Conservation (phyloP, 2,113 vertebrate genomes). For the Cyprinus carpio region DNA sequence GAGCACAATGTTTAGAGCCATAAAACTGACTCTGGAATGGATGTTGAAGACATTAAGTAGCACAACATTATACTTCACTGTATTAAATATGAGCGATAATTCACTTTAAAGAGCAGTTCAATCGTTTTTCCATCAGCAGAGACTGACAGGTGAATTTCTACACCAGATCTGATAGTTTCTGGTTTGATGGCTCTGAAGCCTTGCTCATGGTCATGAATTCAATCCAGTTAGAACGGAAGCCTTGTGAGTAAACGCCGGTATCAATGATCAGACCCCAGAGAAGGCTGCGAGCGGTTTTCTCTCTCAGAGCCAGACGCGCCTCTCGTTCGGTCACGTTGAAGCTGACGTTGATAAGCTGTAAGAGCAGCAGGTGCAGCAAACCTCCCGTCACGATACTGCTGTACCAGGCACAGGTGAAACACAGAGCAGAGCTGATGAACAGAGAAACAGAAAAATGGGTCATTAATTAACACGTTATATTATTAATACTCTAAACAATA, state of each 20-base stretch:
- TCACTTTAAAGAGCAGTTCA: background rate
- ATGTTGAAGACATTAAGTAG: background rate
- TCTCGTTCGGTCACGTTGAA: conserved; percentile 94
- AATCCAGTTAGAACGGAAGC: conserved; percentile 86
- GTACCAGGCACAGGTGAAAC: conserved; percentile 98
- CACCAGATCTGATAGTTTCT: conserved; percentile 79
- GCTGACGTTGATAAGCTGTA: conserved; percentile 93
- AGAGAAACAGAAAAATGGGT: background rate
- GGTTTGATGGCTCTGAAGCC: conserved; percentile 48
- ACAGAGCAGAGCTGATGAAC: conserved; percentile 82
- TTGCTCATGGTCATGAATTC: conserved; percentile 85
- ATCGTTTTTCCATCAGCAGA: background rate
- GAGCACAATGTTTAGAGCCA: background rate
- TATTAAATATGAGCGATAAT: background rate
- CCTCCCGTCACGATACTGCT: conserved; percentile 87
- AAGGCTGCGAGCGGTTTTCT: conserved; percentile 79
- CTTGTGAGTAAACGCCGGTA: conserved; percentile 83
- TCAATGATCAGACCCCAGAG: conserved; percentile 89
- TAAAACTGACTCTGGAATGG: conserved; percentile 9
- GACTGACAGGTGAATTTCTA: conserved; percentile 57
- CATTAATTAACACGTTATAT: background rate
- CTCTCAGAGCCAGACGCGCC: conserved; percentile 83
- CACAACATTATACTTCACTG: background rate
- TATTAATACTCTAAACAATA: background rate
- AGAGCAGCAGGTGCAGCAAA: conserved; percentile 87